phyloP scores from a whole-genome alignment of 2,113 vertebrate species.

The Aramus guarauna region DNA sequence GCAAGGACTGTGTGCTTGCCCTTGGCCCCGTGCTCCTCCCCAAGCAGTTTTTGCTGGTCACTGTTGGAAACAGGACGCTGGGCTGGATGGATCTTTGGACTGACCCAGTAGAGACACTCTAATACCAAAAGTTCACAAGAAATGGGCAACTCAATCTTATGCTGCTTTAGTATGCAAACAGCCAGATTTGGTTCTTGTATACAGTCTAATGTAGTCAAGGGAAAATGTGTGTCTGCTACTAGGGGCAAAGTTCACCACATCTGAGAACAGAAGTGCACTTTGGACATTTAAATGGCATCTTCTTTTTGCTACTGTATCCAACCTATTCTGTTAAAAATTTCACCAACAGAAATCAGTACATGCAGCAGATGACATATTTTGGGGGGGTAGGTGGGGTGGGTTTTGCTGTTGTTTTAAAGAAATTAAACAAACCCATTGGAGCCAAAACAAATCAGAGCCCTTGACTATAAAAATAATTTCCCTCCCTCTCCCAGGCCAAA shows the following conservation, averaged over 20 bases:
- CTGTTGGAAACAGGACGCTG: neutral
- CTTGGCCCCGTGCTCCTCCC: neutral
- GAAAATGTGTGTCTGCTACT: neutral
- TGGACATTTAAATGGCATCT: neutral
- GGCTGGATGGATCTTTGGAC: neutral
- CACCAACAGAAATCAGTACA: neutral
- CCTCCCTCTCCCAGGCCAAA: neutral
- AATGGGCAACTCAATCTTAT: neutral
- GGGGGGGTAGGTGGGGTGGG: accelerated
- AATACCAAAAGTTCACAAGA: neutral
- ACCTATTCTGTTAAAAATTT: neutral
- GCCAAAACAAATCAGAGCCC: neutral
- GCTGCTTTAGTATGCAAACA: neutral
- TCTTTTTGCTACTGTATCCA: neutral
- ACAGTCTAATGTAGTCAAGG: neutral
- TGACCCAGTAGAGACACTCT: neutral
- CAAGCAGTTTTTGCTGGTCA: neutral
- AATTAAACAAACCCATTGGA: neutral
- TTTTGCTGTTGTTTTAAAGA: neutral
- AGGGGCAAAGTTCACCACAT: neutral
- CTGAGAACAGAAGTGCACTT: neutral
- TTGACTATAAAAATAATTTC: neutral
- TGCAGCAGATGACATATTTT: neutral
- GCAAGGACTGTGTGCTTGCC: neutral
- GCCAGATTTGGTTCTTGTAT: neutral